Evolutionary conservation across 2,797 vertebrate species (phyloP).

Genomic region (Agapornis canus): DNA sequence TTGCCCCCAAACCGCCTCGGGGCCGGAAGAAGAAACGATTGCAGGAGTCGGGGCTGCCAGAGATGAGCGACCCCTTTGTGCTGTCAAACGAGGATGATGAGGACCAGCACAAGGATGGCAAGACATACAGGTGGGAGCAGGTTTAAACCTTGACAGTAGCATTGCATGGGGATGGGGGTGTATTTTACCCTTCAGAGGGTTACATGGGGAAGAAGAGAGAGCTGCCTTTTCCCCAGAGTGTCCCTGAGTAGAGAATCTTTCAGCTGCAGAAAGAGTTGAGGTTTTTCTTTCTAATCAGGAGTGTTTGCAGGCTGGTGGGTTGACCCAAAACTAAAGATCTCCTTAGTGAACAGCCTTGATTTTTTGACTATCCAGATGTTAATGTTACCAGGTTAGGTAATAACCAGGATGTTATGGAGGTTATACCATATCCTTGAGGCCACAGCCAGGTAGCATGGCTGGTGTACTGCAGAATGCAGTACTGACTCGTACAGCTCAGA

Average conservation of each 20-base stretch:
- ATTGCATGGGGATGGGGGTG: neutral
- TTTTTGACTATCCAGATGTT: neutral
- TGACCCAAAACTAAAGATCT: neutral
- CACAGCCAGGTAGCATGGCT: neutral
- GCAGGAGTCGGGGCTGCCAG: constrained; percentile 81
- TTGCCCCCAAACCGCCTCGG: constrained; percentile 81
- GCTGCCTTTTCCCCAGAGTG: neutral
- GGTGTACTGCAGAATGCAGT: neutral
- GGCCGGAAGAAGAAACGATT: constrained; percentile 93
- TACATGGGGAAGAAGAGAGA: neutral
- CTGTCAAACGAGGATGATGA: constrained; percentile 89
- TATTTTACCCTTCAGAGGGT: neutral
- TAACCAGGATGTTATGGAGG: neutral
- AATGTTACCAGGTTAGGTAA: neutral
- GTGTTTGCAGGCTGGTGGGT: neutral
- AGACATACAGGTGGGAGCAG: constrained; percentile 89
- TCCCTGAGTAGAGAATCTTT: neutral
- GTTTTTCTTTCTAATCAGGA: neutral
- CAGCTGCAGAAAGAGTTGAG: neutral
- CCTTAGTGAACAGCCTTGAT: neutral
- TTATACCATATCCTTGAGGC: neutral
- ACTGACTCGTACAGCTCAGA: neutral
- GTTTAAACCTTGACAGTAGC: neutral
- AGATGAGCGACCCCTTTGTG: constrained; percentile 88
- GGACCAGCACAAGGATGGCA: constrained; percentile 91